Percentiles rank a stretch among this genome's conserved stretches.
phyloP scores from a whole-genome alignment of 2,888 invertebrate genomes.

The Lasioglossum pauxillum region DNA sequence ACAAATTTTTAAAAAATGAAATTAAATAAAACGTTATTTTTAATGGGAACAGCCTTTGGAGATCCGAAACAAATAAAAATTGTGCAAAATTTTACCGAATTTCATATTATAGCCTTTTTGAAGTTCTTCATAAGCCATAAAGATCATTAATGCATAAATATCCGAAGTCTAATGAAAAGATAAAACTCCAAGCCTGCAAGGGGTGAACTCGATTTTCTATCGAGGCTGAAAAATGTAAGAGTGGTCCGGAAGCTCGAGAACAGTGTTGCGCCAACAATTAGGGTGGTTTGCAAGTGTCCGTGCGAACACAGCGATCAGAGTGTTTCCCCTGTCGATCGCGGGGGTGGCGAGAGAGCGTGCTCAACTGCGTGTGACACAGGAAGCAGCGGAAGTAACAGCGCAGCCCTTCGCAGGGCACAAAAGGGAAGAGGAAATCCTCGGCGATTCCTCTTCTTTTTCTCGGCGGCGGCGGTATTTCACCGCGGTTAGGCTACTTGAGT shows the following conservation, averaged over 20 bases:
- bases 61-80: too few species aligned
- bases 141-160: too few species aligned
- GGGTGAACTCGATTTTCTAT: not conserved
- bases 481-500: constrained; percentile 27
- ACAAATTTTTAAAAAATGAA: too few species aligned
- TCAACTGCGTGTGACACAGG: constrained; percentile 85
- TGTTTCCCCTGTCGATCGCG: constrained; percentile 10
- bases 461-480: constrained; percentile 10
- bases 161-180: too few species aligned
- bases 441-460: constrained; percentile 40
- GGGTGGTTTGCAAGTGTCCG: constrained; percentile 67
- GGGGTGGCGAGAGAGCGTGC: constrained; percentile 80
- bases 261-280: constrained; percentile 79
- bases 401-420: constrained; percentile 25
- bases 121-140: too few species aligned
- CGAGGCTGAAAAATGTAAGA: not conserved
- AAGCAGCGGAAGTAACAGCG: constrained; percentile 77
- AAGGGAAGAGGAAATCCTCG: constrained; percentile 44
- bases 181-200: not conserved
- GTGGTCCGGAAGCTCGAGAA: not conserved
- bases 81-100: too few species aligned
- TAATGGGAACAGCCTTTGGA: too few species aligned
- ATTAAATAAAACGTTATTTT: too few species aligned
- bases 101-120: too few species aligned
- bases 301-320: constrained; percentile 44